Conservation (phyloP, 2,113 vertebrate species). For the Ptilonorhynchus violaceus region DNA sequence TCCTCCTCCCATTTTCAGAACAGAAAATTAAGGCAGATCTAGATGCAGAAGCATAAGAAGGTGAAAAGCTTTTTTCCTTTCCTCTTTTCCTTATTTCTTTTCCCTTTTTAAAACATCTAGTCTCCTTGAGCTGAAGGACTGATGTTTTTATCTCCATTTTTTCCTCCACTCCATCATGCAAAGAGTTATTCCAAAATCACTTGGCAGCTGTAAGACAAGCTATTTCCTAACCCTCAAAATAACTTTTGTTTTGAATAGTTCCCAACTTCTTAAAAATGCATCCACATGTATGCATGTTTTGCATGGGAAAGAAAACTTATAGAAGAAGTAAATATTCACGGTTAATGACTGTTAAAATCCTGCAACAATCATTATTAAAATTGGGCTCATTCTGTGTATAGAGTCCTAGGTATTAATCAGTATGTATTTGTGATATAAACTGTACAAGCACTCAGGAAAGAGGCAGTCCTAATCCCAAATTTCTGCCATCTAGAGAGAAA, state of each 20-base stretch:
- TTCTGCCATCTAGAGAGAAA: background rate
- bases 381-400: background rate
- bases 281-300: conserved; percentile 52
- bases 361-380: background rate
- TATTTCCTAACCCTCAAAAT: conserved; percentile 80
- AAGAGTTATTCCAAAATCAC: conserved; percentile 72
- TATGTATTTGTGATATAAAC: background rate
- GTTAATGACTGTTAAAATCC: conserved; percentile 16
- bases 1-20: background rate
- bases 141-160: conserved; percentile 62
- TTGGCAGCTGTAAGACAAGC: conserved; percentile 75
- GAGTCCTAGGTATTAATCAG: background rate
- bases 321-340: background rate
- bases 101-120: background rate
- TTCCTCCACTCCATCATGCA: conserved; percentile 51
- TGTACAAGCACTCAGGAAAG: background rate
- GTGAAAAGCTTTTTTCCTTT: background rate
- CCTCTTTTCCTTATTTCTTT: background rate
- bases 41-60: conserved; percentile 11
- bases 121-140: conserved; percentile 47
- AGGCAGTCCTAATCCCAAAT: background rate
- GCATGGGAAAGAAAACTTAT: conserved; percentile 55
- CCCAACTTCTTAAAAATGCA: conserved; percentile 72
- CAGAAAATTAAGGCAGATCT: conserved; percentile 15
- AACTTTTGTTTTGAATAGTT: conserved; percentile 76